Base-by-base conservation (phyloP, 2,113 vertebrate species). In the Ramphastos sulfuratus region DNA sequence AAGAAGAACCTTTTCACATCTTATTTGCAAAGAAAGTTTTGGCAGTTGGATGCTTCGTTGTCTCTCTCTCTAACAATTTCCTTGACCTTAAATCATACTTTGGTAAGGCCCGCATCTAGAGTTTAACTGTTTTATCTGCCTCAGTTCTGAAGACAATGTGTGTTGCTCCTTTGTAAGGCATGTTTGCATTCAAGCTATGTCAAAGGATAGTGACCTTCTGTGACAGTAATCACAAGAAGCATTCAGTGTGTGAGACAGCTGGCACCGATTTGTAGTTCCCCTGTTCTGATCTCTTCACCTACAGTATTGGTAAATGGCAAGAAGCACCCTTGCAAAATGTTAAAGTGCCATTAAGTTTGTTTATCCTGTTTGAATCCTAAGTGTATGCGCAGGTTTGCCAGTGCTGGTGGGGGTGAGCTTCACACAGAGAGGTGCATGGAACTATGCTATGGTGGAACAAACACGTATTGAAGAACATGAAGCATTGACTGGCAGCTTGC, bases 31-130 rank as follows among this genome's bases (percentile, higher is more conserved):
- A 42, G 89, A 82, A 42, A 63, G 85, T 91, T 89, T 82, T 92
- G 75, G 67, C 74, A 70, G 91, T 61, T 78, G 25, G 31, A 48
- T 93, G 60, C 76, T 93, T 91, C 89, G 67, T 93, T 93, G 28
- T 71, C 37, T 71, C 23, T 77, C 59, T 35, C 28, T 95, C 33
- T 21, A 14, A 78, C 39, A 76, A 39, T 42, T 93, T 89, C 48
- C 60, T n/a, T 92, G 85, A 85, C 72, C 85, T 71, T 2, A 58
- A 92, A 82, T 87, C 28, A 5, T 46, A 82, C 87, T 83, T 77
- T 85, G 85, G 27, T 64, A 77, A 82, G 72, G 78, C 72, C 71
- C 82, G n/a, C 60, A 64, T 54, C 87, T 79, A 42, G 75, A 55
- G 27, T 4, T 80, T 31, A 64, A 28, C 75, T 79, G 20, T 91